Evolutionary conservation across 2,113 vertebrate genomes (phyloP).

Genomic region (Corapipo altera): DNA sequence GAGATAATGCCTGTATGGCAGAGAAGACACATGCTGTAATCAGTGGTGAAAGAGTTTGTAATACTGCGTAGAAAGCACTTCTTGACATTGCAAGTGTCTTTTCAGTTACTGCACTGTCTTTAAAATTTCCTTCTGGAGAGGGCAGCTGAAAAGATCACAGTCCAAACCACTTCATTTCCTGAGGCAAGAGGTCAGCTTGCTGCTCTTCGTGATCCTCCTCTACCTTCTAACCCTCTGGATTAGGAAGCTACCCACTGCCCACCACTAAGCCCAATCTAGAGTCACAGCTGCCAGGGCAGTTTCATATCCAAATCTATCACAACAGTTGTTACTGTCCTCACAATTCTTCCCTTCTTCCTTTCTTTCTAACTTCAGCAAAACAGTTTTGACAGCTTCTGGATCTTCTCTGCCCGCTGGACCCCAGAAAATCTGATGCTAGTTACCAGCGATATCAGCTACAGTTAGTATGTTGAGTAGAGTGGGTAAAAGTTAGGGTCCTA

Average conservation of each 20-base stretch:
- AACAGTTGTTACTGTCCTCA: background rate
- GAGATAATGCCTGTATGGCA: conserved; percentile 32
- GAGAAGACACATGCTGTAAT: conserved; percentile 8
- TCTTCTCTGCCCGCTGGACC: background rate
- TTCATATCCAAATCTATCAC: conserved; percentile 28
- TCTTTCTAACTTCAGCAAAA: background rate
- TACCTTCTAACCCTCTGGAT: conserved; percentile 10
- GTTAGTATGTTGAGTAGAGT: background rate
- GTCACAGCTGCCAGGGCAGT: conserved; percentile 41
- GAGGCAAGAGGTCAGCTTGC: conserved; percentile 28
- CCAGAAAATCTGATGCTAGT: background rate
- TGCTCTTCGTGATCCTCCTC: conserved; percentile 21
- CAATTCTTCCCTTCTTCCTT: conserved; percentile 13
- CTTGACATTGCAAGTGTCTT: conserved; percentile 32
- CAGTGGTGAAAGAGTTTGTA: background rate
- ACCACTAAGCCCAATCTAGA: background rate
- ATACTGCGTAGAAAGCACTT: background rate
- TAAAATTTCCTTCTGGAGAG: conserved; percentile 27
- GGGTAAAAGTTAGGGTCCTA: background rate
- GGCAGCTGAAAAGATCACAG: conserved; percentile 43
- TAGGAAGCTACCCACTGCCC: background rate
- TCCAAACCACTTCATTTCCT: background rate
- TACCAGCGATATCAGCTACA: background rate
- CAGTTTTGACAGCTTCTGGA: conserved; percentile 10
- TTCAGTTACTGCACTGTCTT: conserved; percentile 7